These are phyloP conservation scores for Troides helena DNA, from an alignment of 2,888 invertebrate genomes.

Conservation along the genomic window DNA sequence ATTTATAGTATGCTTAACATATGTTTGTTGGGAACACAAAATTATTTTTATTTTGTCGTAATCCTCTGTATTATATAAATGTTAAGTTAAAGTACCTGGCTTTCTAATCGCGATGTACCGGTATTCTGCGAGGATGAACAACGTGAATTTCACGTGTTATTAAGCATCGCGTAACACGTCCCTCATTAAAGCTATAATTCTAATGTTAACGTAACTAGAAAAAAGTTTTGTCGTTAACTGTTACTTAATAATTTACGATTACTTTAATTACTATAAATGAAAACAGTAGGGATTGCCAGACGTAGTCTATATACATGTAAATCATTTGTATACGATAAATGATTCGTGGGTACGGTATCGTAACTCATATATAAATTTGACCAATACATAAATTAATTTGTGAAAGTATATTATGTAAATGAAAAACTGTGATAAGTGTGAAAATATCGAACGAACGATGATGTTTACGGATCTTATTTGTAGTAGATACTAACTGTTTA, in stretches of 20 bases:
- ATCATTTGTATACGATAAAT: slow-evolving; percentile 15
- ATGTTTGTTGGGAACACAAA: too few species aligned
- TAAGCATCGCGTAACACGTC: too few species aligned
- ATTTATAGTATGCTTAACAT: too few species aligned
- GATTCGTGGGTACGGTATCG: slow-evolving; percentile 7
- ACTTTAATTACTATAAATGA: neutral
- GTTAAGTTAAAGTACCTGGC: too few species aligned
- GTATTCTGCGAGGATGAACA: too few species aligned
- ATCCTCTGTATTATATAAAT: too few species aligned
- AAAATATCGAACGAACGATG: slow-evolving; percentile 42
- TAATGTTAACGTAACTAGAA: neutral
- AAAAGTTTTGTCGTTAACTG: neutral
- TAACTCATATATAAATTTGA: slow-evolving; percentile 47
- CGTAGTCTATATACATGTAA: neutral
- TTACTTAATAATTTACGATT: neutral
- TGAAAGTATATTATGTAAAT: slow-evolving; percentile 48
- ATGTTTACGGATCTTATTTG: slow-evolving; percentile 37
- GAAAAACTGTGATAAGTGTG: slow-evolving; percentile 75
- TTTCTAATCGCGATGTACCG: too few species aligned
- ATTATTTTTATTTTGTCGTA: too few species aligned
- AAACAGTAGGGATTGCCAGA: neutral
- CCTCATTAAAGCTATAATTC: neutral
- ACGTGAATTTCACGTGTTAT: too few species aligned
- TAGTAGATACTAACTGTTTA: slow-evolving; percentile 24
- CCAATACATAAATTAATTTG: slow-evolving; percentile 43